These are phyloP conservation scores for Daptonema setosum DNA, from an alignment of 2,888 invertebrate genomes.

Conservation along the genomic window DNA sequence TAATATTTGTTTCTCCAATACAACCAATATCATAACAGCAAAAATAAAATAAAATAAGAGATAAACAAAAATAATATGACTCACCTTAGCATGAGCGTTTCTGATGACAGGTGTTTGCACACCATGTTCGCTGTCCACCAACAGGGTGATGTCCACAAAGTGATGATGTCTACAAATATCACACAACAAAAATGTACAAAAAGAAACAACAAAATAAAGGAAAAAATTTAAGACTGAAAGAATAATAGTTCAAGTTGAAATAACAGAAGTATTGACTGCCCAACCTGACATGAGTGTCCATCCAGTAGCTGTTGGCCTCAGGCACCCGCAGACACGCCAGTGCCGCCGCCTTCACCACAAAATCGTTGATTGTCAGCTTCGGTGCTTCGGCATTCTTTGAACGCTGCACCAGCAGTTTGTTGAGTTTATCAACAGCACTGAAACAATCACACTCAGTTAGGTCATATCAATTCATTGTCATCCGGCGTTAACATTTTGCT, in stretches of 20 bases:
- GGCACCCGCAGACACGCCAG: conserved; percentile 69
- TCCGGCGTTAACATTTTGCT: too few species aligned
- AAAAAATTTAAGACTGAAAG: too few species aligned
- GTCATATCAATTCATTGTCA: too few species aligned
- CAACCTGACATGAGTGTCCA: conserved; percentile 51
- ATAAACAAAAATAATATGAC: neutral
- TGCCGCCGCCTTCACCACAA: conserved; percentile 78
- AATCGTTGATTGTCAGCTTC: conserved; percentile 80
- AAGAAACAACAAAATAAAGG: too few species aligned
- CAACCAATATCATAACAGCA: neutral
- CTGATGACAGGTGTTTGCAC: conserved; percentile 89
- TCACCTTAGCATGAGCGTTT: conserved; percentile 56
- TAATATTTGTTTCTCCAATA: neutral
- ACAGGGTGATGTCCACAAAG: conserved; percentile 74
- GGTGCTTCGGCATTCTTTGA: conserved; percentile 36
- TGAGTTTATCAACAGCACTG: conserved; percentile 49
- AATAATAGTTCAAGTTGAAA: too few species aligned
- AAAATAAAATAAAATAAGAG: neutral
- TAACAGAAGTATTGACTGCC: too few species aligned
- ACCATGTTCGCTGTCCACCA: conserved; percentile 80
- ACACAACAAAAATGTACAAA: too few species aligned
- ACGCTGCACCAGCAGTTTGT: conserved; percentile 48
- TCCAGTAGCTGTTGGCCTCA: conserved; percentile 74
- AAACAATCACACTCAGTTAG: too few species aligned
- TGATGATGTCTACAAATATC: conserved; percentile 22